Evolutionary conservation across 2,888 invertebrate genomes (phyloP).

Genomic region (Aleiodes alternator): DNA sequence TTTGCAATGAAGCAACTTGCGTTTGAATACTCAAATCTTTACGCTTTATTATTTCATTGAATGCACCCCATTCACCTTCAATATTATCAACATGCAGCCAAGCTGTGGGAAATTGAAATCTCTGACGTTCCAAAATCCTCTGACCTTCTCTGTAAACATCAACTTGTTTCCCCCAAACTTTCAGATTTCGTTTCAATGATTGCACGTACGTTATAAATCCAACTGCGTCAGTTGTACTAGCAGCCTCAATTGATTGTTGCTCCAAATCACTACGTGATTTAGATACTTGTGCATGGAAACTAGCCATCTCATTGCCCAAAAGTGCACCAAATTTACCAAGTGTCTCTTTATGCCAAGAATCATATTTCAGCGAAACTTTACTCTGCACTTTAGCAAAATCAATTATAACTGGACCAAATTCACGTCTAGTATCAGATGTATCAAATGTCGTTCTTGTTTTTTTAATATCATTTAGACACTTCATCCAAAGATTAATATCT

Average conservation of each 20-base stretch:
- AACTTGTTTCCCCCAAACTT: constrained; percentile 90
- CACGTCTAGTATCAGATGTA: constrained; percentile 96
- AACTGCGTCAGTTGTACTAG: constrained; percentile 98
- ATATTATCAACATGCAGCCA: constrained; percentile 99
- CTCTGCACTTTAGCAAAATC: constrained; percentile 99
- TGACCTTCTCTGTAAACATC: constrained; percentile 98
- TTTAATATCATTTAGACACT: constrained; percentile 98
- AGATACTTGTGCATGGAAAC: constrained; percentile 94
- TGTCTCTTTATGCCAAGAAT: constrained; percentile 99
- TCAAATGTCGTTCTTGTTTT: constrained; percentile 98
- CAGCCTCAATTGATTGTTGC: constrained; percentile 98
- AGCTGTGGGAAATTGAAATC: constrained; percentile 97
- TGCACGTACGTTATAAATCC: constrained; percentile 99
- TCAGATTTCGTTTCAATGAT: constrained; percentile 96
- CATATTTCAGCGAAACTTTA: constrained; percentile 98
- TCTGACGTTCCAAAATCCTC: constrained; percentile 95
- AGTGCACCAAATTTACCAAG: constrained; percentile 96
- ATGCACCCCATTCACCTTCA: constrained; percentile 99
- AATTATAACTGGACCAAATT: constrained; percentile 97
- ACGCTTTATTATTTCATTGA: constrained; percentile 98
- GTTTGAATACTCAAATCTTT: constrained; percentile 98
- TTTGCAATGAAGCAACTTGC: constrained; percentile 95
- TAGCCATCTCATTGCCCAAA: constrained; percentile 96
- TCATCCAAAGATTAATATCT: constrained; percentile 97
- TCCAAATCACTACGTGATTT: constrained; percentile 97